phyloP scores from a whole-genome alignment of 2,113 vertebrate species.

The Semicossyphus pulcher region DNA sequence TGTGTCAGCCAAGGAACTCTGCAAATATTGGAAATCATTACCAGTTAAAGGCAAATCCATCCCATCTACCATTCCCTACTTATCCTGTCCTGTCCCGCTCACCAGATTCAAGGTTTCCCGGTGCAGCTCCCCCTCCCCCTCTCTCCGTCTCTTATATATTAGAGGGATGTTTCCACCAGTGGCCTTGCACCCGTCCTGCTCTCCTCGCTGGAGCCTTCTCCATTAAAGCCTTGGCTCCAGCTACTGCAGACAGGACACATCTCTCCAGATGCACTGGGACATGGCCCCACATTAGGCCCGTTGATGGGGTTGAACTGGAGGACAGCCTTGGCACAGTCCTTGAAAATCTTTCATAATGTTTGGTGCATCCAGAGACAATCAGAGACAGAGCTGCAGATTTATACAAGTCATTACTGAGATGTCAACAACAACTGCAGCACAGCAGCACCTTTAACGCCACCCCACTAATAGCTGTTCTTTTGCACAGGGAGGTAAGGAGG shows the following conservation, averaged over 20 bases:
- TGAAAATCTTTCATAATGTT: background rate
- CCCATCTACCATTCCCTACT: background rate
- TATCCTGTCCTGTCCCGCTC: constrained; percentile 1
- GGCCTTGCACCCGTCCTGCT: constrained; percentile 38
- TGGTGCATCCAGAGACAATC: background rate
- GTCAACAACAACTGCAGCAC: too few relatives aligned
- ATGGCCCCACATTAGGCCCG: background rate
- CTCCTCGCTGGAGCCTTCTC: background rate
- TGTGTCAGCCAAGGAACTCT: background rate
- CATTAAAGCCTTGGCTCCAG: constrained; percentile 14
- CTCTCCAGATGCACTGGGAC: constrained; percentile 20
- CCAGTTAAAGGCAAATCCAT: background rate
- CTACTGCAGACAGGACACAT: constrained; percentile 2
- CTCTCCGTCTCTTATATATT: constrained; percentile 15
- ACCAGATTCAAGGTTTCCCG: constrained; percentile 34
- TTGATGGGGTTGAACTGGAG: constrained; percentile 33
- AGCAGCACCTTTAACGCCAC: too few relatives aligned
- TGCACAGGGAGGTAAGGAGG: too few relatives aligned
- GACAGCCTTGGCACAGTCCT: background rate
- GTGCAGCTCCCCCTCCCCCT: background rate
- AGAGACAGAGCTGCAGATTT: background rate
- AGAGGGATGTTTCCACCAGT: background rate
- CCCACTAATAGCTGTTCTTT: too few relatives aligned
- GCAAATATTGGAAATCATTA: constrained; percentile 38
- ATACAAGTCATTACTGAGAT: too few relatives aligned